These are phyloP conservation scores for Drosophila azteca DNA, from an alignment of 1,140 invertebrate genomes.

Conservation along the genomic window DNA sequence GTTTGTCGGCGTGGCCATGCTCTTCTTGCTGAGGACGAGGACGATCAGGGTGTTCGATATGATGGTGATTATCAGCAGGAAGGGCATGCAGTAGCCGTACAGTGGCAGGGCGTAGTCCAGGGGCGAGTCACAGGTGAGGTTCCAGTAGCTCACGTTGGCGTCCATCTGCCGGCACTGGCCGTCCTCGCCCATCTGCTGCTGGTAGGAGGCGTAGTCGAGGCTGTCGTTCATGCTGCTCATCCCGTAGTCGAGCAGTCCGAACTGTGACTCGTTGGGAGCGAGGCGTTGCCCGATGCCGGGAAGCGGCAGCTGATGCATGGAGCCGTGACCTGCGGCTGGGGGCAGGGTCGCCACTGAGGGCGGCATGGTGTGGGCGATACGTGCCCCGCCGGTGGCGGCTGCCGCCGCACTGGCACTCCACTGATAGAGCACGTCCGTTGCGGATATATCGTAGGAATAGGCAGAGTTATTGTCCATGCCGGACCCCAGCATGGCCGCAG, in stretches of 20 bases:
- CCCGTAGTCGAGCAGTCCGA: constrained; percentile 54
- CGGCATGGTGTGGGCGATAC: constrained; percentile 30
- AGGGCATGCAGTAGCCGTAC: constrained; percentile 85
- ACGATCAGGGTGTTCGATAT: constrained; percentile 95
- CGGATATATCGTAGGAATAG: constrained; percentile 35
- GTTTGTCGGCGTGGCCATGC: constrained; percentile 94
- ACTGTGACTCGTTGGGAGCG: constrained; percentile 48
- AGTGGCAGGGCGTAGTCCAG: constrained; percentile 72
- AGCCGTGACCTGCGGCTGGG: neutral
- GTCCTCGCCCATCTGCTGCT: constrained; percentile 41
- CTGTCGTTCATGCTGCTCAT: constrained; percentile 39
- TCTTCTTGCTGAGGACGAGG: constrained; percentile 89
- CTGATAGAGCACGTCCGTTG: constrained; percentile 59
- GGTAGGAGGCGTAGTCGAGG: constrained; percentile 56
- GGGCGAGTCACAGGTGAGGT: constrained; percentile 77
- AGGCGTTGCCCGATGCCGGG: neutral
- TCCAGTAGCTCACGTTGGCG: constrained; percentile 66
- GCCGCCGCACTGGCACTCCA: constrained; percentile 44
- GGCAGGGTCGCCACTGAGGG: constrained; percentile 9
- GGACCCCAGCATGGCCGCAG: constrained; percentile 21
- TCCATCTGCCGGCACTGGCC: constrained; percentile 43
- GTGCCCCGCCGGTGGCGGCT: constrained; percentile 25
- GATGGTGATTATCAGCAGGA: constrained; percentile 94
- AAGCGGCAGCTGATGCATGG: constrained; percentile 18
- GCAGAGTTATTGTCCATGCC: constrained; percentile 55